Evolutionary conservation across 2,888 invertebrate genomes (phyloP).

Genomic region (Caenorhabditis japonica): DNA sequence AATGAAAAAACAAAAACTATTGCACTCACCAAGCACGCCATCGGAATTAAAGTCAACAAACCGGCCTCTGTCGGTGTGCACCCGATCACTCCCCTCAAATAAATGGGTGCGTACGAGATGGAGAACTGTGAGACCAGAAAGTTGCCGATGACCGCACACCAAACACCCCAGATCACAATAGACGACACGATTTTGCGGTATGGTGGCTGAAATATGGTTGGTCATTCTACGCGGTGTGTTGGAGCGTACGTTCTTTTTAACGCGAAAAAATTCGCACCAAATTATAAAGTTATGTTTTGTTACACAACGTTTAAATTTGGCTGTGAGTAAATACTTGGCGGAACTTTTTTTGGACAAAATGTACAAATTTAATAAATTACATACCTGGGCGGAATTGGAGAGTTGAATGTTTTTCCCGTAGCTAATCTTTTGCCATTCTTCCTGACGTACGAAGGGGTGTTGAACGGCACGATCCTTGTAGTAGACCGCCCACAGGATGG

Average conservation of each 20-base stretch:
- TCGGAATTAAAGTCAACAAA: constrained; percentile 56
- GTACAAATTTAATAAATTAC: too few relatives aligned
- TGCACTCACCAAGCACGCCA: constrained; percentile 46
- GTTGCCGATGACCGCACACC: constrained; percentile 66
- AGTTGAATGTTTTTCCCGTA: constrained; percentile 48
- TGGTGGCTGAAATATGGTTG: constrained; percentile 50
- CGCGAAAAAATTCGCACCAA: too few relatives aligned
- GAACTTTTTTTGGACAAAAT: too few relatives aligned
- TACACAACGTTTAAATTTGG: too few relatives aligned
- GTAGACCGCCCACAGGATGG: constrained; percentile 58
- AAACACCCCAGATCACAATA: constrained; percentile 62
- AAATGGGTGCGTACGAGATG: constrained; percentile 59
- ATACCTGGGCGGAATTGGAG: constrained; percentile 6
- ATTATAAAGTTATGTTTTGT: too few relatives aligned
- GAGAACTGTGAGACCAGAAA: constrained; percentile 62
- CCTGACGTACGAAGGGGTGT: constrained; percentile 57
- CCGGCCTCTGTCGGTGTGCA: constrained; percentile 57
- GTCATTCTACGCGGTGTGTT: constrained; percentile 10
- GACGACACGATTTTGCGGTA: constrained; percentile 58
- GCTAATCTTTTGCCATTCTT: constrained; percentile 56
- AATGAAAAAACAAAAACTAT: too few relatives aligned
- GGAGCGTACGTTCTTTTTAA: too few relatives aligned
- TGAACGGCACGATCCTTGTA: constrained; percentile 61
- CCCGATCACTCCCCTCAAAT: constrained; percentile 58
- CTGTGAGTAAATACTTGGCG: too few relatives aligned